These are phyloP conservation scores for Theristicus caerulescens DNA, from an alignment of 2,113 vertebrate species.

Conservation along the genomic window DNA sequence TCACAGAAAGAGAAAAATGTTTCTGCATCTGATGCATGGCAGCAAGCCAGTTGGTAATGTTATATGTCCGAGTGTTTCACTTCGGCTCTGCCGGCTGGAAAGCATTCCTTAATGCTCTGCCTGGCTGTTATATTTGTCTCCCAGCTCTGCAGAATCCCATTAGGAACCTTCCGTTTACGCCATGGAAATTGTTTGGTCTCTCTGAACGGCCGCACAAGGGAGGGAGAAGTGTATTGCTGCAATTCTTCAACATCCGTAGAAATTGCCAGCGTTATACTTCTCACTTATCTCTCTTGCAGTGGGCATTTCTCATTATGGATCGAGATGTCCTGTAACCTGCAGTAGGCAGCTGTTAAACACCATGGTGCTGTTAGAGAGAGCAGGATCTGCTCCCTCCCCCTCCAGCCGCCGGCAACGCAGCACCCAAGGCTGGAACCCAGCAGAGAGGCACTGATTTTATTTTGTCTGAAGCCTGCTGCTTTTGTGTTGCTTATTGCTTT, in stretches of 20 bases:
- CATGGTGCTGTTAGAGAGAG: not conserved
- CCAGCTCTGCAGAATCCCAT: constrained; percentile 56
- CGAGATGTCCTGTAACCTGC: not conserved
- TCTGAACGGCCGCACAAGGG: not conserved
- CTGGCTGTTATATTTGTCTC: constrained; percentile 45
- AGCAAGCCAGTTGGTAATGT: constrained; percentile 32
- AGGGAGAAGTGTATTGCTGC: constrained; percentile 3
- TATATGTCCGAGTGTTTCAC: constrained; percentile 39
- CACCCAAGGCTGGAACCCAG: not conserved
- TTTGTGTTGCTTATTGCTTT: not conserved
- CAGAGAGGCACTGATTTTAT: rapidly evolving
- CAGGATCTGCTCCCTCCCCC: not conserved
- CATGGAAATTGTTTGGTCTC: constrained; percentile 29
- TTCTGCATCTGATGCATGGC: constrained; percentile 23
- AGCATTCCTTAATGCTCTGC: constrained; percentile 37
- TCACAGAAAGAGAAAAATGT: constrained; percentile 15
- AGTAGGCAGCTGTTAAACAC: not conserved
- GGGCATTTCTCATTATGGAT: not conserved
- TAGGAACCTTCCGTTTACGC: constrained; percentile 10
- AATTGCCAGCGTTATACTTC: not conserved
- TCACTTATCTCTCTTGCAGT: not conserved
- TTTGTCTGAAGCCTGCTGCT: not conserved
- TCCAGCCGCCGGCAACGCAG: not conserved
- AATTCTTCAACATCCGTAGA: not conserved
- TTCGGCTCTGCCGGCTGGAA: constrained; percentile 25